Percentiles rank a stretch among this genome's conserved stretches.
These are phyloP conservation scores for Emydocephalus ijimae DNA, from an alignment of 2,113 vertebrate genomes.

Conservation along the genomic window DNA sequence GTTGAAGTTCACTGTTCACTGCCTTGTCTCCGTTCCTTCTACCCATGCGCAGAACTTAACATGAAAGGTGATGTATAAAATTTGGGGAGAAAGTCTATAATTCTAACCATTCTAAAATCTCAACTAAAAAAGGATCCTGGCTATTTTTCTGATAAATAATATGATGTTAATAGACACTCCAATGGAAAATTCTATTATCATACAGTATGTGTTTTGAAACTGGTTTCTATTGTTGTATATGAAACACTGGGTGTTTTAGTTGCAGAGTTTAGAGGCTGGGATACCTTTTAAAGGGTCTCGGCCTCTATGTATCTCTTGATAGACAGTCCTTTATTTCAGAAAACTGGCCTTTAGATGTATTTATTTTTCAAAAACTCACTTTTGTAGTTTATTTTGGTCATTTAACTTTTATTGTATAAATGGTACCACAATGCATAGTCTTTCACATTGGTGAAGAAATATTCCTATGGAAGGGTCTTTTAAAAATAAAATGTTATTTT, in stretches of 20 bases:
- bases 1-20: too few relatives aligned
- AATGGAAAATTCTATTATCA: background rate
- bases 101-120: background rate
- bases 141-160: background rate
- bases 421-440: too few relatives aligned
- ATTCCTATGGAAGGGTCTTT: too few relatives aligned
- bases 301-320: background rate
- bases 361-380: background rate
- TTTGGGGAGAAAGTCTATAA: background rate
- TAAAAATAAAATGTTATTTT: too few relatives aligned
- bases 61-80: background rate
- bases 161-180: background rate
- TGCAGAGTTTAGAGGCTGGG: background rate
- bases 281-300: background rate
- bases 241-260: background rate
- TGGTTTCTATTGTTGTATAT: background rate
- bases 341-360: too few relatives aligned
- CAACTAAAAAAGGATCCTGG: background rate
- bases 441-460: too few relatives aligned
- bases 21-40: too few relatives aligned
- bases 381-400: background rate
- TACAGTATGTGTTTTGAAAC: background rate
- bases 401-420: background rate
- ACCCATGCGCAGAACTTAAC: too few relatives aligned
- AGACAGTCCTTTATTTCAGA: too few relatives aligned